Evolutionary conservation across 2,888 invertebrate genomes (phyloP), one percentile per base, ranked within the genome.

Genomic region (Hecatera dysodea): DNA sequence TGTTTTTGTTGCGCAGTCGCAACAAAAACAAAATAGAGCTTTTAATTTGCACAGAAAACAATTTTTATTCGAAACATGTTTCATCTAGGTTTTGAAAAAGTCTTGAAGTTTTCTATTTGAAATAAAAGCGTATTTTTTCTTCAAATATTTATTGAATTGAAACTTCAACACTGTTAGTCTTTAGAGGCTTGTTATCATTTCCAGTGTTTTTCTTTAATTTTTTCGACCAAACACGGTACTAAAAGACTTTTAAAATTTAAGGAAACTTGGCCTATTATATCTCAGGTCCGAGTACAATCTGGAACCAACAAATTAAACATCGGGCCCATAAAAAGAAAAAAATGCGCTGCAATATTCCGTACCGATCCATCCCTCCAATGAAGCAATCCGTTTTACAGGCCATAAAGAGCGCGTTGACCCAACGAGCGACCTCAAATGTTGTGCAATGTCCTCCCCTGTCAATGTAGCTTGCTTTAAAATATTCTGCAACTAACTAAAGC

Each of bases 381-480:
- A 90, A 92, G 88, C 91, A 84, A 89, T 91, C 89, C 89, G 85
- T 91, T 93, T 93, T 91, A 93, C 89, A 83, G 88, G 72, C 90
- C 82, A 88, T 93, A 91, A 92, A 91, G 87, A 82, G 84, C 78
- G 59, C 82, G 57, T 57, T 81, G 82, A 82, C 87, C 82, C 80
- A 72, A 64, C 72, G 61, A 64, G 57, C 44, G 69, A 72, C 72
- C 69, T 85, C 67, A 84, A 85, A 83, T 81, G 82, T 83, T 82
- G 69, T 80, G 68, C 82, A 84, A n/a, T n/a, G n/a, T n/a, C n/a
- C n/a, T n/a, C 73, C 76, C 73, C 55, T 73, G 73, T 74, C 72
- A 70, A 72, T 74, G 63, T 72, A 65, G 2, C 48, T 29, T 46
- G 55, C 29, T 66, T 70, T 70, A 17, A 70, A 70, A 77, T 62